Evolutionary conservation across 2,888 invertebrate species (phyloP).

Genomic region (Nomada flava): DNA sequence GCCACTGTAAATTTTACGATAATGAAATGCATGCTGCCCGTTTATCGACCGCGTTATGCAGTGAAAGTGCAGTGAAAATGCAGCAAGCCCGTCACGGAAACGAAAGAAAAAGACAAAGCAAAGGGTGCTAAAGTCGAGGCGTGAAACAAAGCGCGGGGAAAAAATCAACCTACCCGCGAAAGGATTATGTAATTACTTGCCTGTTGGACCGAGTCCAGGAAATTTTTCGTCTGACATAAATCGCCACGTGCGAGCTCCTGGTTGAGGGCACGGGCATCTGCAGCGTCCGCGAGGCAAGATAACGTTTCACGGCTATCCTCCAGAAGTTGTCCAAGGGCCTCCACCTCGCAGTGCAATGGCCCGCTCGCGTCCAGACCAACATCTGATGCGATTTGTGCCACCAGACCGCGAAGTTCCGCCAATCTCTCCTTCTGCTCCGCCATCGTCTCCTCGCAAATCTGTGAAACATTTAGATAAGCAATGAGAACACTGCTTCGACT

Average conservation of each 20-base stretch:
- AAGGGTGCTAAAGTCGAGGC: not conserved
- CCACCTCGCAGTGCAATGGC: slow-evolving; percentile 91
- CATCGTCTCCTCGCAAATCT: slow-evolving; percentile 92
- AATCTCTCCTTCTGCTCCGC: slow-evolving; percentile 89
- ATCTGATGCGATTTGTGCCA: slow-evolving; percentile 91
- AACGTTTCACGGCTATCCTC: slow-evolving; percentile 91
- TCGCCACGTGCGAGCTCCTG: slow-evolving; percentile 86
- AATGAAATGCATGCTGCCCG: too few relatives aligned
- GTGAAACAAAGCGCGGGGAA: not conserved
- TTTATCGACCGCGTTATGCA: not conserved
- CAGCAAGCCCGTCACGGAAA: not conserved
- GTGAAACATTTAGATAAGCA: slow-evolving; percentile 45
- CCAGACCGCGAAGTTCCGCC: slow-evolving; percentile 90
- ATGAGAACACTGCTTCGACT: too few relatives aligned
- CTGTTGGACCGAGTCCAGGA: slow-evolving; percentile 91
- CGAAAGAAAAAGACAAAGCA: not conserved
- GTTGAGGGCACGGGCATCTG: slow-evolving; percentile 88
- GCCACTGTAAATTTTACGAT: too few relatives aligned
- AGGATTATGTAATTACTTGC: slow-evolving; percentile 84
- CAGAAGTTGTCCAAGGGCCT: slow-evolving; percentile 90
- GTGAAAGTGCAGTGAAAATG: not conserved
- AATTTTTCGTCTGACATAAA: slow-evolving; percentile 86
- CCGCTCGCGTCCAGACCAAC: slow-evolving; percentile 90
- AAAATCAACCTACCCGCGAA: not conserved
- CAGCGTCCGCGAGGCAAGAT: slow-evolving; percentile 90